Base-by-base conservation (phyloP, 2,113 vertebrate genomes). In the Echinops telfairi region DNA sequence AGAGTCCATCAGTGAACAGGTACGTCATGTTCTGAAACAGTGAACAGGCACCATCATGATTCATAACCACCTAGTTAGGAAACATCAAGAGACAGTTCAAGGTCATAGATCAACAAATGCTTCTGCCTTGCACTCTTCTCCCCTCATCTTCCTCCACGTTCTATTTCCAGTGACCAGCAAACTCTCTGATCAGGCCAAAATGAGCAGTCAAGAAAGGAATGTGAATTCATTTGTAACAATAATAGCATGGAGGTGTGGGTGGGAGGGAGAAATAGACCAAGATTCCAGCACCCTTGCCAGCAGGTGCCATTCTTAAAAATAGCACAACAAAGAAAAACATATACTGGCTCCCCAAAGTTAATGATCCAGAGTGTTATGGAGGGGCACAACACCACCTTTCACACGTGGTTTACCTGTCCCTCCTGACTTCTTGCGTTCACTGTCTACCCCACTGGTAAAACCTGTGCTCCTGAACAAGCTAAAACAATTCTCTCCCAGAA, bases 371-470 rank as follows among this genome's bases (percentile, higher is more conserved):
- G 19, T 43, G 25, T 47, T 3, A 38, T 19, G 6, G 33, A 84
- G 83, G 8, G 36, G 40, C 3, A 17, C n/a, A 23, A 82, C 36
- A 31, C 16, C 40, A 27, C 19, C 11, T 76, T 38, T 33, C 19
- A 86, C 23, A 70, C 2, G 0, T 14, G 75, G 20, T 68, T 86
- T 60, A 58, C 22, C 14, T 25, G 43, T 85, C 17, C 22, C n/a
- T 86, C 57, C 20, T 90, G 57, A 7, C 1, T 79, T 82, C 68
- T 43, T 68, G 10, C 33, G 57, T 20, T 80, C 47, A 68, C 27
- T 79, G 7, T 58, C 29, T 80, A 85, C 38, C 2, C 16, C 66
- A 43, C 9, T 88, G 87, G 79, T 12, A 82, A 92, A 90, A 90
- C 25, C 33, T 76, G 62, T 31, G 71, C 88, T 90, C 43, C 19